A percentile compares a stretch with the other conserved stretches of the same genome.
phyloP scores from a whole-genome alignment of 2,113 vertebrate genomes.

The human (Homo sapiens) region DNA sequence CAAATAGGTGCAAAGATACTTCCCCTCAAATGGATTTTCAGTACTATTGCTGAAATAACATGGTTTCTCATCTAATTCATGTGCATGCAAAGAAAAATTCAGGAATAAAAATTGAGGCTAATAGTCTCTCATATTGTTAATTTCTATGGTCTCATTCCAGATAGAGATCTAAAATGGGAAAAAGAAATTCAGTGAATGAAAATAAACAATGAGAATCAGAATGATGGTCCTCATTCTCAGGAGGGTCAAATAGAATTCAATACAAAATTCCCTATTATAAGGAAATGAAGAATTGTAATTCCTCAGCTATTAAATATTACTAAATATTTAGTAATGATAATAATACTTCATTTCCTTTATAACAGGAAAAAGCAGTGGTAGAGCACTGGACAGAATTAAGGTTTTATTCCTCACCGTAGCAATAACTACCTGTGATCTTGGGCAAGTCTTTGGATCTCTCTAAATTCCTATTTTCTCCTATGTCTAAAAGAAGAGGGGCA shows the following conservation, averaged over 20 bases:
- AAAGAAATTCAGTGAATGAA: background rate
- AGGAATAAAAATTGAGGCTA: conserved; percentile 22
- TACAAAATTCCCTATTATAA: background rate
- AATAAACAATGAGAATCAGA: background rate
- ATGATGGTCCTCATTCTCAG: background rate
- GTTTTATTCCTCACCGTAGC: background rate
- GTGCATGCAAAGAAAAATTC: background rate
- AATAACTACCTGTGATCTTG: background rate
- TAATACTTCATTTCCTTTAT: no score
- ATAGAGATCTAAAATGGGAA: background rate
- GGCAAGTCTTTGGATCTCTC: background rate
- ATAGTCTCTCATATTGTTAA: background rate
- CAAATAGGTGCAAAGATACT: background rate
- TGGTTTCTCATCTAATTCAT: background rate
- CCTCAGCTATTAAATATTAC: no score
- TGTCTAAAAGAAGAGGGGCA: background rate
- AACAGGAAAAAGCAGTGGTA: background rate
- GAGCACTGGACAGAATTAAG: background rate
- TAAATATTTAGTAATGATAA: no score
- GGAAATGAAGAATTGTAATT: background rate
- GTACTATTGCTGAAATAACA: background rate
- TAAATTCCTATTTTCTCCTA: background rate
- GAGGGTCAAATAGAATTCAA: background rate
- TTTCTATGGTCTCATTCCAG: background rate
- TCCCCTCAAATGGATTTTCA: background rate